Evolutionary conservation across 2,113 vertebrate species (phyloP).

Genomic region (Marmota monax): DNA sequence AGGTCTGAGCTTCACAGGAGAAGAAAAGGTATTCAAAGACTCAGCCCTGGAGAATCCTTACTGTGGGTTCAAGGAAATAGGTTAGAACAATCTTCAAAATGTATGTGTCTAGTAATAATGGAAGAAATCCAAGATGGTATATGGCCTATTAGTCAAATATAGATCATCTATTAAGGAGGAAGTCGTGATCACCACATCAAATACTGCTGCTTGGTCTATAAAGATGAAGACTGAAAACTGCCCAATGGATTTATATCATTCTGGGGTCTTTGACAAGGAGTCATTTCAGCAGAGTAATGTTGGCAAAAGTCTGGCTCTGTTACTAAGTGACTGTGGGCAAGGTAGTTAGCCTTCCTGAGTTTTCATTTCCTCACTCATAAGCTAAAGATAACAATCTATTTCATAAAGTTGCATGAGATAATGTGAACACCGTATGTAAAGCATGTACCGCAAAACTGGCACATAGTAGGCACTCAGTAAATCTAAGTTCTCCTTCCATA

Average conservation of each 20-base stretch:
- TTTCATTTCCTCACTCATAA: conserved; percentile 35
- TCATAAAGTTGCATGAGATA: not conserved
- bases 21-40: not conserved
- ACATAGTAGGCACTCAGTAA: not conserved
- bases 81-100: not conserved
- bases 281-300: not conserved
- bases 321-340: not conserved
- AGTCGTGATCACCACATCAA: not conserved
- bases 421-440: not conserved
- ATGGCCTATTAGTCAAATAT: not conserved
- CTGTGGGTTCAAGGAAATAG: not conserved
- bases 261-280: not conserved
- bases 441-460: not conserved
- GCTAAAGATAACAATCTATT: not conserved
- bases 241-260: not conserved
- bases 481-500: not conserved
- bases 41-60: not conserved
- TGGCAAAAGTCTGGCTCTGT: not conserved
- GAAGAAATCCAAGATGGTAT: not conserved
- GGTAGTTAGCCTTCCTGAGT: not conserved
- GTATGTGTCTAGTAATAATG: not conserved
- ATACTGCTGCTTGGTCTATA: not conserved
- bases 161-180: not conserved
- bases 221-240: not conserved
- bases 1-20: not conserved